Evolutionary conservation across 2,113 vertebrate genomes (phyloP).

Genomic region (Catagonus wagneri): DNA sequence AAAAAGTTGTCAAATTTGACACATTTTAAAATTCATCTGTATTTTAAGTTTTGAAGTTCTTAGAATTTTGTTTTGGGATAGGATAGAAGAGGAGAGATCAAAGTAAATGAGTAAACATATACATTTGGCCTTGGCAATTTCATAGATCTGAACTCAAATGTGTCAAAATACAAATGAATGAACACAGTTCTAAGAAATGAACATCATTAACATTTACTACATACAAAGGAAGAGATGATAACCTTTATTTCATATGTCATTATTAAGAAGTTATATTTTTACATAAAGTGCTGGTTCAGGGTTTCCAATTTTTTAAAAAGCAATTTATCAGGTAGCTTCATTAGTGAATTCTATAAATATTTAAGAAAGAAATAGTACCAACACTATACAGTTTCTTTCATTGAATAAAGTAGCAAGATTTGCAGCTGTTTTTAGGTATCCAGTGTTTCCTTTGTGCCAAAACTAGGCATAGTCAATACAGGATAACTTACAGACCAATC

Average conservation of each 20-base stretch:
- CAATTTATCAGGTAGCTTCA: background rate
- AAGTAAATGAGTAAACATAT: background rate
- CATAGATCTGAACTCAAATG: background rate
- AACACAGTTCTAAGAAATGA: background rate
- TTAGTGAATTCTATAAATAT: background rate
- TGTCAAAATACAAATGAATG: background rate
- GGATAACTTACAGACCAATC: background rate
- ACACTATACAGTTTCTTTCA: background rate
- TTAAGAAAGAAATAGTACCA: background rate
- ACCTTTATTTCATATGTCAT: background rate
- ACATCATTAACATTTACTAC: background rate
- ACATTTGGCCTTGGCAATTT: background rate
- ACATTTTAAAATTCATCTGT: background rate
- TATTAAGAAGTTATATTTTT: background rate
- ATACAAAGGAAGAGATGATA: background rate
- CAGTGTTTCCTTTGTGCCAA: background rate
- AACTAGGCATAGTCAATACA: background rate
- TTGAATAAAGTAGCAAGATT: background rate
- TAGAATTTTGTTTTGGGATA: background rate
- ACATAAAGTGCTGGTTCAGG: background rate
- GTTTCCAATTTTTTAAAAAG: background rate
- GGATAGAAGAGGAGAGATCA: background rate
- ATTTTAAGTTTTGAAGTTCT: background rate
- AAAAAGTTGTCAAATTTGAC: background rate
- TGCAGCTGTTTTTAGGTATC: background rate